phyloP scores from a whole-genome alignment of 37 sponge, comb jelly and placozoan genomes.

The Eunapius fragilis region DNA sequence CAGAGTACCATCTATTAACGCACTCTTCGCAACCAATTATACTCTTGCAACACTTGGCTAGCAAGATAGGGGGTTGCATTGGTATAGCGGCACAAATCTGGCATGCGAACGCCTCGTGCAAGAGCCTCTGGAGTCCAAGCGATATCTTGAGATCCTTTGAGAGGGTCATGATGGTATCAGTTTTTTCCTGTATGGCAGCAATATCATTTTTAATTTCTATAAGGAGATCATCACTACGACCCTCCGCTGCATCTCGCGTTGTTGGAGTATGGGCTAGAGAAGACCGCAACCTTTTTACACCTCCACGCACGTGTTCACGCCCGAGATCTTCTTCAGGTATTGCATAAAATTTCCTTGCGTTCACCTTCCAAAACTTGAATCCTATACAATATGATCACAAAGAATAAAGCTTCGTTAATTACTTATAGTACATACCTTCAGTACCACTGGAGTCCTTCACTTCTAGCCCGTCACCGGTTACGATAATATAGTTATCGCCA shows the following conservation, averaged over 20 bases:
- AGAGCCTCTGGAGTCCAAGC: background rate
- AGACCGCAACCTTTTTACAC: no score
- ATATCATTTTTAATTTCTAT: background rate
- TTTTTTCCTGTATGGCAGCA: background rate
- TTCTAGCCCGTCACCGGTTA: constrained; percentile 23
- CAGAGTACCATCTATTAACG: constrained; percentile 16
- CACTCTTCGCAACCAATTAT: constrained; percentile 27
- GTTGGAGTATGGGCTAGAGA: no score
- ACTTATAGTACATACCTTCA: constrained; percentile 6
- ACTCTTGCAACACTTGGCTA: constrained; percentile 20
- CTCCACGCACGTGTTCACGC: no score
- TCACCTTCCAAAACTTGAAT: constrained; percentile 43
- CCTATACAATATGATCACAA: background rate
- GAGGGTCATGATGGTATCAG: background rate
- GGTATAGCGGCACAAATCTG: no score
- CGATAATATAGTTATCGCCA: background rate
- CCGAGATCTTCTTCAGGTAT: constrained; percentile 4
- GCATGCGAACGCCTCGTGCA: constrained; percentile 13
- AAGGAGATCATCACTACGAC: background rate
- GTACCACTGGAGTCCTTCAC: constrained; percentile 14
- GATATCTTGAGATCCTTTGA: background rate
- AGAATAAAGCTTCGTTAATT: background rate
- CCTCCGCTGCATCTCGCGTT: no score
- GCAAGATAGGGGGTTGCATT: constrained; percentile 6
- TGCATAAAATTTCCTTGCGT: constrained; percentile 23